Base-by-base conservation (phyloP, 2,113 vertebrate genomes). In the Forbesichthys papilliferus region DNA sequence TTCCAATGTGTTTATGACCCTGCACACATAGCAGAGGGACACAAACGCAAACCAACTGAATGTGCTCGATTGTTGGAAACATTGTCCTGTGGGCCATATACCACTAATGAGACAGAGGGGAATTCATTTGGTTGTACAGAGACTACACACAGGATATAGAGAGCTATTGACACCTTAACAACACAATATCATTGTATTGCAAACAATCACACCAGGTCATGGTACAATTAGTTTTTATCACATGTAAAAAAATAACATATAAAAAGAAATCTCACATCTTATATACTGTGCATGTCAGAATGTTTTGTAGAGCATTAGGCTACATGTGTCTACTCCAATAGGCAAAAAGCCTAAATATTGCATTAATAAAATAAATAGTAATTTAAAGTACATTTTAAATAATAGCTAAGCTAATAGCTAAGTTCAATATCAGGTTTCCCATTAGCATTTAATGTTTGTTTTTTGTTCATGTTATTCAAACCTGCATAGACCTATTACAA, bases 401-500 rank as follows among this genome's bases (percentile, higher is more conserved):
- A 33, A 12, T 11, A 58, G n/a, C 27, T 65, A 36, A 56, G 49
- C 9, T n/a, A n/a, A n/a, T n/a, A n/a, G n/a, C n/a, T n/a, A 71
- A 16, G 57, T 12, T 3, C 11, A 58, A 9, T 33, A 4, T 33
- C 20, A 58, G 47, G 7, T 27, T 63, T 62, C 9, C 33, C 7
- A 69, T 56, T 58, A 48, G 33, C 18, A 16, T 61, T 42, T 42
- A 0, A 42, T 42, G 36, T 8, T 42, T 27, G 27, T 27, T 42
- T 42, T 42, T 42, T 42, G 36, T 8, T 42, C 36, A 42, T 5
- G 36, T 42, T 42, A 42, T 42, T 42, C 36, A 8, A 42, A 42
- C 5, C 36, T 90, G 88, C 86, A 90, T 90, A 90, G 63, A 20
- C 75, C 57, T 66, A 64, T 53, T 20, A 10, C 52, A 62, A 12